phyloP scores from a whole-genome alignment of 2,888 invertebrate species.

The Julus scanicus region DNA sequence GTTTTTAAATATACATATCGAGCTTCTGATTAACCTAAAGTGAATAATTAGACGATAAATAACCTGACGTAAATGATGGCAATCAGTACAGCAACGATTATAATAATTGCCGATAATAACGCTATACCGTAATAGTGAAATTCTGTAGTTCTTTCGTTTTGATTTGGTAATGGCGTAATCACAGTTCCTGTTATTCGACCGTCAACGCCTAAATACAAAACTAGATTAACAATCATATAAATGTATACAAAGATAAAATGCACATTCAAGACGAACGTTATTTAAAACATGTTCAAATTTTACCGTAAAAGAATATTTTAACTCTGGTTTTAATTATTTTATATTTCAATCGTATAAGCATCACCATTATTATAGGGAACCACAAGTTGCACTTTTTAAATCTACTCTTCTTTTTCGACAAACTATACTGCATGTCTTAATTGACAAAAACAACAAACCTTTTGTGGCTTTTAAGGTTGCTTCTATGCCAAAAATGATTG shows the following conservation, averaged over 20 bases:
- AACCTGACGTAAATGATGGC: background rate
- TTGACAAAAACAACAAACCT: background rate
- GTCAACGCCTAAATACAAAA: background rate
- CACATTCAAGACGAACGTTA: too few species aligned
- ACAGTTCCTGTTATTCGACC: background rate
- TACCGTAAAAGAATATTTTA: too few species aligned
- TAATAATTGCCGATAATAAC: background rate
- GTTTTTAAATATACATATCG: too few species aligned
- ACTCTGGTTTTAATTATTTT: too few species aligned
- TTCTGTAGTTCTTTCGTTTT: background rate
- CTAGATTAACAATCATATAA: background rate
- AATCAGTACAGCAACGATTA: background rate
- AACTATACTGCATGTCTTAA: too few species aligned
- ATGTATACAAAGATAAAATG: background rate
- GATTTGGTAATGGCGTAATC: background rate
- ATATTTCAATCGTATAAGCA: too few species aligned
- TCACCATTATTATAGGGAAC: too few species aligned
- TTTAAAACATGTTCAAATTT: too few species aligned
- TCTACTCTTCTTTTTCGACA: too few species aligned
- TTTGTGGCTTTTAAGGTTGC: background rate
- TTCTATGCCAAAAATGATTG: background rate
- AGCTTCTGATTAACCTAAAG: too few species aligned
- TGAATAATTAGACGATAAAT: background rate
- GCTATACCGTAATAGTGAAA: background rate
- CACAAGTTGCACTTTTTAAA: too few species aligned